Evolutionary conservation across 2,888 invertebrate species (phyloP).

Genomic region (Bugula neritina): DNA sequence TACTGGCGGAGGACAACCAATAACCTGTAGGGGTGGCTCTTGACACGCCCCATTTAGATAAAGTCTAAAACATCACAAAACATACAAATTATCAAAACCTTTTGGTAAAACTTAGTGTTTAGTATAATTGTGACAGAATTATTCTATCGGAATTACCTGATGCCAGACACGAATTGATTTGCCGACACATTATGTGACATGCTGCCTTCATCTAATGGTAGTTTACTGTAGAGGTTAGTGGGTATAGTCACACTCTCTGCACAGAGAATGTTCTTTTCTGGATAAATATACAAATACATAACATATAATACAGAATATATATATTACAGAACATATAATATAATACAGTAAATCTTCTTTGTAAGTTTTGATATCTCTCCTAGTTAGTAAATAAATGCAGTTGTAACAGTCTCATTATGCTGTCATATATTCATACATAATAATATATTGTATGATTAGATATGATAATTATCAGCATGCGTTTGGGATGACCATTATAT

Average conservation of each 20-base stretch:
- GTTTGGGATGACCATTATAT: too few relatives aligned
- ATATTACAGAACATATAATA: too few relatives aligned
- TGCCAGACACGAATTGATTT: not conserved
- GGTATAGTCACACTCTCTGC: not conserved
- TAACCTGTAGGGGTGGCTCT: not conserved
- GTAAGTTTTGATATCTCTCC: too few relatives aligned
- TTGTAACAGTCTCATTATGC: too few relatives aligned
- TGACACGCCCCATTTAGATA: conserved; percentile 5
- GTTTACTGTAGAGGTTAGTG: not conserved
- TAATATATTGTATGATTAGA: too few relatives aligned
- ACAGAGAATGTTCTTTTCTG: not conserved
- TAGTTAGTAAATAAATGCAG: too few relatives aligned
- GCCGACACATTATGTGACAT: not conserved
- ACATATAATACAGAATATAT: too few relatives aligned
- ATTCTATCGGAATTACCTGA: not conserved
- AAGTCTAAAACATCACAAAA: not conserved
- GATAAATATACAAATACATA: not conserved
- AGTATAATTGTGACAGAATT: not conserved
- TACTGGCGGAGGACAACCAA: not conserved
- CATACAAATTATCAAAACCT: not conserved
- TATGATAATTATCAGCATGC: too few relatives aligned
- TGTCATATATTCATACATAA: too few relatives aligned
- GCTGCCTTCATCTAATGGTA: not conserved
- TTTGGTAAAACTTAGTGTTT: not conserved
- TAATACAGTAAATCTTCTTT: too few relatives aligned